phyloP scores from a whole-genome alignment of 2,797 vertebrate genomes.

The Picus viridis region DNA sequence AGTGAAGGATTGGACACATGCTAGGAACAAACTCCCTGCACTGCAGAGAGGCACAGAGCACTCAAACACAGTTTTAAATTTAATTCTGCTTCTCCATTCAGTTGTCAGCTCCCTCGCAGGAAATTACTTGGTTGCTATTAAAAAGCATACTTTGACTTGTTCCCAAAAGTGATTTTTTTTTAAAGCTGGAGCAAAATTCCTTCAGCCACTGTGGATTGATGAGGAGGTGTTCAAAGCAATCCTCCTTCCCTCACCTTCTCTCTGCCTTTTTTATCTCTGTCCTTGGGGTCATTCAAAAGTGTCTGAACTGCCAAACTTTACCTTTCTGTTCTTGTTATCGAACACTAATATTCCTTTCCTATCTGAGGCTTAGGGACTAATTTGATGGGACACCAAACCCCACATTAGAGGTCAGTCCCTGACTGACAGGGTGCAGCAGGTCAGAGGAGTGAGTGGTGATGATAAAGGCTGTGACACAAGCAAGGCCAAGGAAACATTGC shows the following conservation, averaged over 20 bases:
- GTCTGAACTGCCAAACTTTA: slow-evolving; percentile 25
- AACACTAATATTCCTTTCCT: slow-evolving; percentile 6
- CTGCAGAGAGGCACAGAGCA: slow-evolving; percentile 52
- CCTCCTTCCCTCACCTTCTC: background rate
- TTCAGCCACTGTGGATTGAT: slow-evolving; percentile 61
- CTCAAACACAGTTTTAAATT: slow-evolving; percentile 60
- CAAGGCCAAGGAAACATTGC: background rate
- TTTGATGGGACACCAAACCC: background rate
- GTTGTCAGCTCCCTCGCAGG: slow-evolving; percentile 50
- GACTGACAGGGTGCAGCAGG: background rate
- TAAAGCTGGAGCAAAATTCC: slow-evolving; percentile 55
- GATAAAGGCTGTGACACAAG: background rate
- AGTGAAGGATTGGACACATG: slow-evolving; percentile 64
- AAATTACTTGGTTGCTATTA: slow-evolving; percentile 56
- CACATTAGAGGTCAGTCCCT: background rate
- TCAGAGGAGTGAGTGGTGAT: background rate
- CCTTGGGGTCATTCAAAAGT: background rate
- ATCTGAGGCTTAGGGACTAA: background rate
- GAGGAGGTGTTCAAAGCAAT: slow-evolving; percentile 9
- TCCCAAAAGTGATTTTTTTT: slow-evolving; percentile 56
- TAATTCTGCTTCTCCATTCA: slow-evolving; percentile 57
- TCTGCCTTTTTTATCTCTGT: background rate
- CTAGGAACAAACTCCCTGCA: slow-evolving; percentile 61
- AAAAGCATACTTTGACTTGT: slow-evolving; percentile 54
- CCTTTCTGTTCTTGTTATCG: background rate